Conservation (phyloP, 2,888 invertebrate genomes). For the Congeria kusceri region DNA sequence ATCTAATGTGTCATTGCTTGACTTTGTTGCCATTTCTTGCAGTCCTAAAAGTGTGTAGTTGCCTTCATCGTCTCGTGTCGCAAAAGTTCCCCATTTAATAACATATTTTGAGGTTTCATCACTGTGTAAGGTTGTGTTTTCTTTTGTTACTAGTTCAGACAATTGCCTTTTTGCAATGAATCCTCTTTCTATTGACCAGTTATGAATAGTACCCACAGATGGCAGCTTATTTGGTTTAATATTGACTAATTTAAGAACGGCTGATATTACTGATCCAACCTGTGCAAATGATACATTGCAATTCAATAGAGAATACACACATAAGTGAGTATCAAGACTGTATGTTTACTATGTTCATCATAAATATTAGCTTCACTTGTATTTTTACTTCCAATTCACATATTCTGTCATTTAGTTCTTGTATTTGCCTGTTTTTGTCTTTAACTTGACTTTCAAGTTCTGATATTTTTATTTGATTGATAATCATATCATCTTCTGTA, state of each 20-base stretch:
- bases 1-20: constrained; percentile 26
- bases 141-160: background rate
- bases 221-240: constrained; percentile 19
- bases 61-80: constrained; percentile 20
- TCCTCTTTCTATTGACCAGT: constrained; percentile 29
- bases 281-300: constrained; percentile 16
- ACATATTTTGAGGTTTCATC: constrained; percentile 48
- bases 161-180: constrained; percentile 18
- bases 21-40: constrained; percentile 38
- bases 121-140: constrained; percentile 22
- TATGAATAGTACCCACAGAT: constrained; percentile 11
- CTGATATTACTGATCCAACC: background rate
- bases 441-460: background rate
- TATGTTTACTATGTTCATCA: constrained; percentile 30
- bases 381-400: constrained; percentile 1
- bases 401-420: background rate
- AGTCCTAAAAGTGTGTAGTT: constrained; percentile 26
- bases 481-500: background rate
- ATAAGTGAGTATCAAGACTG: constrained; percentile 7
- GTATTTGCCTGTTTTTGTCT: background rate
- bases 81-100: constrained; percentile 37
- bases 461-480: background rate
- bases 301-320: constrained; percentile 23
- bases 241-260: constrained; percentile 15
- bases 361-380: background rate